Conservation (phyloP, 2,797 vertebrate species). For the Eleutherodactylus coqui region DNA sequence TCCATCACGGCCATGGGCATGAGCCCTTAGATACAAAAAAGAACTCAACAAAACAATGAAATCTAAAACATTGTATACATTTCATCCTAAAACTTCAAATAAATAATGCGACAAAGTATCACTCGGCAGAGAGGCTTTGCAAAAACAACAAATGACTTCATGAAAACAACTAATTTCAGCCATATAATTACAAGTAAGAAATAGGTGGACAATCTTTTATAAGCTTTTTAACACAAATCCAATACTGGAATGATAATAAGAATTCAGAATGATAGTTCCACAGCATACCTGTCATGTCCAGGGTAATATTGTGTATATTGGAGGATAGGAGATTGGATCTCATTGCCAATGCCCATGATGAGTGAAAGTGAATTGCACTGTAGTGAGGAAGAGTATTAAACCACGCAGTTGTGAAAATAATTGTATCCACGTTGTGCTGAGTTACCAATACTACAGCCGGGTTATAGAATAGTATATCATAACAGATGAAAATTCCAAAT, state of each 20-base stretch:
- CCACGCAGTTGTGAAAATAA: conserved; percentile 70
- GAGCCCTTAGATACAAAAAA: no score
- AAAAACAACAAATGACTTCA: no score
- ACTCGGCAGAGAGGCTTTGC: no score
- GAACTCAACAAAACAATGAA: no score
- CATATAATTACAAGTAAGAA: no score
- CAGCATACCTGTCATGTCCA: conserved; percentile 72
- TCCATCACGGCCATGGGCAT: no score
- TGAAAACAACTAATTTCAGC: no score
- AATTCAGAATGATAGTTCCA: not conserved
- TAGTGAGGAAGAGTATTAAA: conserved; percentile 69
- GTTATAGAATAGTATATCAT: conserved; percentile 63
- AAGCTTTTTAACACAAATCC: not conserved
- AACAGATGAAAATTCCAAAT: conserved; percentile 62
- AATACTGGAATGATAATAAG: not conserved
- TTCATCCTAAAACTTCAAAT: no score
- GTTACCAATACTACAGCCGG: conserved; percentile 64
- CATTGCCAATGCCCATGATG: conserved; percentile 75
- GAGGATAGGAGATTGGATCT: conserved; percentile 73
- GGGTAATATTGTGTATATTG: conserved; percentile 66
- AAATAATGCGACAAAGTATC: no score
- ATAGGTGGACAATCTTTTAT: no score
- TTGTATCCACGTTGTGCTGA: conserved; percentile 66
- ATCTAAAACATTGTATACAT: no score
- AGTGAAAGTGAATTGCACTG: conserved; percentile 69